Evolutionary conservation across 2,113 vertebrate species (phyloP).

Genomic region (Ranitomeya variabilis): DNA sequence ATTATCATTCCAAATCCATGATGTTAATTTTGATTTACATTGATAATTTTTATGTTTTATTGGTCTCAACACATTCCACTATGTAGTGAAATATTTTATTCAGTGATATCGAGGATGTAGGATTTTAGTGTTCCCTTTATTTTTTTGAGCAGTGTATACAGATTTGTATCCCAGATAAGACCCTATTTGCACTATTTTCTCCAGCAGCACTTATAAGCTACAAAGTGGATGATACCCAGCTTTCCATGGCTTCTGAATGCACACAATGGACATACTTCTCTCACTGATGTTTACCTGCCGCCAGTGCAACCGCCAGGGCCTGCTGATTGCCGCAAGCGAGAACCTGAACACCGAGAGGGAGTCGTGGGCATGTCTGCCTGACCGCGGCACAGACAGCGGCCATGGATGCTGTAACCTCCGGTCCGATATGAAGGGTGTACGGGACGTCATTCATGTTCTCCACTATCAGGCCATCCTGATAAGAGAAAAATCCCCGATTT

Average conservation of each 20-base stretch:
- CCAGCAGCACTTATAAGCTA: neutral
- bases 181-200: too few relatives aligned
- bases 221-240: neutral
- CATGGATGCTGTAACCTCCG: constrained; percentile 81
- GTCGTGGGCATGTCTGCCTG: constrained; percentile 68
- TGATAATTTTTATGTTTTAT: too few relatives aligned
- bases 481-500: neutral
- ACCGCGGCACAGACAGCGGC: constrained; percentile 71
- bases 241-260: neutral
- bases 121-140: too few relatives aligned
- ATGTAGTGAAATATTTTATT: too few relatives aligned
- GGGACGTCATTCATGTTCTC: constrained; percentile 91
- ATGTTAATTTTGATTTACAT: too few relatives aligned
- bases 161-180: too few relatives aligned
- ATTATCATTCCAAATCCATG: too few relatives aligned
- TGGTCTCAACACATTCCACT: too few relatives aligned
- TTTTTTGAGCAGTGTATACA: too few relatives aligned
- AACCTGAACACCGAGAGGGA: constrained; percentile 79
- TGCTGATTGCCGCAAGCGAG: constrained; percentile 79
- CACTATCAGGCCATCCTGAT: constrained; percentile 81
- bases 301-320: constrained; percentile 78
- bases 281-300: constrained; percentile 74
- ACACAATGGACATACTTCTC: neutral
- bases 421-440: constrained; percentile 73
- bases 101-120: too few relatives aligned